Base-by-base conservation (phyloP, 2,888 invertebrate species). In the Ypsolopha scabrella region DNA sequence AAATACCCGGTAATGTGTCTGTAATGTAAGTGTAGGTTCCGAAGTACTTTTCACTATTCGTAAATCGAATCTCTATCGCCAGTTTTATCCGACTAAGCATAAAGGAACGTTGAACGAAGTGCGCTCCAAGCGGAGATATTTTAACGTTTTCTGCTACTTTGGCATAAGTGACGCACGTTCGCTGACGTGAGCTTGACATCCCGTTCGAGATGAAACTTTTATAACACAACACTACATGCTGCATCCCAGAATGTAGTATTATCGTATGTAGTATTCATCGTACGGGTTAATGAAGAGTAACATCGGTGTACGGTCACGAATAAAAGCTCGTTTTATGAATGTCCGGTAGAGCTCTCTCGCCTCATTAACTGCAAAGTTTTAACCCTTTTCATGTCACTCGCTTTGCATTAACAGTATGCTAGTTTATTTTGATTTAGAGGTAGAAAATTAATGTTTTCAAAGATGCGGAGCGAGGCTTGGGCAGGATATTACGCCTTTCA, bases 401-500 rank as follows among this genome's bases (percentile, higher is more conserved):
- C 43, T 43, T 43, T 43, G 24, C 43, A 50, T 48, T 57, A 48
- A 44, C 51, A 24, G 51, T 59, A 58, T 60, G 66, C 71, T 68
- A 72, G 68, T 75, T 72, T 67, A 70, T 71, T 69, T 63, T 66
- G 60, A 58, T 61, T 59, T 63, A 66, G 68, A 67, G 70, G 65
- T 65, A 61, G 71, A 69, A 75, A 78, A 80, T 80, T 73, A 75
- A 74, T 70, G 67, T 64, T 68, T 62, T 68, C 70, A 78, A 76
- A 75, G 72, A 67, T 67, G 60, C 57, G 62, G 63, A 60, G 63
- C 63, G 62, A 47, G 64, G 62, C 61, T 60, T 60, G 60, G 66
- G 62, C 67, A 63, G 69, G 64, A 73, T 75, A 78, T 78, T 76
- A 76, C 69, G 72, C 72, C 73, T 80, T 78, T 74, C 75, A 73